These are phyloP conservation scores for Poecile montanus DNA, from an alignment of 2,797 vertebrate species.

Conservation along the genomic window DNA sequence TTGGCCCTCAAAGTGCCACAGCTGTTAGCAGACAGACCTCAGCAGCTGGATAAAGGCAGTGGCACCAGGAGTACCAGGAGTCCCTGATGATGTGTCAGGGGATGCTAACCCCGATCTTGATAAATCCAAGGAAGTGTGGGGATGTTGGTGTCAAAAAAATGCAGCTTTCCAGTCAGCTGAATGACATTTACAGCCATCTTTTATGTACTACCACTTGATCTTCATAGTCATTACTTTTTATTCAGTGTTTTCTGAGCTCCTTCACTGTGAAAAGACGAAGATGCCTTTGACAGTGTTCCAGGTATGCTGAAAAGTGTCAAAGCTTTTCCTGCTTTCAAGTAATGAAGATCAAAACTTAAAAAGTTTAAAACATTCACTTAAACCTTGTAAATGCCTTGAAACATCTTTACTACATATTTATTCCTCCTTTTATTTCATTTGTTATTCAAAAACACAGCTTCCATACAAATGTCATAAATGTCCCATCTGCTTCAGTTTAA, in stretches of 20 bases:
- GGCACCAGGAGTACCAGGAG: background rate
- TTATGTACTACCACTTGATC: background rate
- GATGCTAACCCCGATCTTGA: background rate
- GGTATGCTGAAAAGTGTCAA: background rate
- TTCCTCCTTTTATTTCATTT: background rate
- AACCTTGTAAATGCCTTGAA: background rate
- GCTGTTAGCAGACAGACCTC: background rate
- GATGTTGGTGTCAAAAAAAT: background rate
- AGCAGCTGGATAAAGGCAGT: background rate
- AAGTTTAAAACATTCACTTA: background rate
- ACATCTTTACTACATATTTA: background rate
- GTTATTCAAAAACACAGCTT: background rate
- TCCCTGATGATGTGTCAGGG: background rate
- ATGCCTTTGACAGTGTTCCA: background rate
- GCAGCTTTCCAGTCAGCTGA: background rate
- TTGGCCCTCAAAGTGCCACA: accelerated
- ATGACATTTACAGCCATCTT: background rate
- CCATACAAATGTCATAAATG: background rate
- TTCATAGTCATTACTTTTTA: background rate
- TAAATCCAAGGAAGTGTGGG: background rate
- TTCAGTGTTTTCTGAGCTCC: background rate
- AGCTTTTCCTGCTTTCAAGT: background rate
- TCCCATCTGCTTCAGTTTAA: background rate
- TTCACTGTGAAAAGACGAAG: background rate
- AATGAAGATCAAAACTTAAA: background rate